Evolutionary conservation across 1,140 invertebrate genomes (phyloP).

Genomic region (Phortica variegata): DNA sequence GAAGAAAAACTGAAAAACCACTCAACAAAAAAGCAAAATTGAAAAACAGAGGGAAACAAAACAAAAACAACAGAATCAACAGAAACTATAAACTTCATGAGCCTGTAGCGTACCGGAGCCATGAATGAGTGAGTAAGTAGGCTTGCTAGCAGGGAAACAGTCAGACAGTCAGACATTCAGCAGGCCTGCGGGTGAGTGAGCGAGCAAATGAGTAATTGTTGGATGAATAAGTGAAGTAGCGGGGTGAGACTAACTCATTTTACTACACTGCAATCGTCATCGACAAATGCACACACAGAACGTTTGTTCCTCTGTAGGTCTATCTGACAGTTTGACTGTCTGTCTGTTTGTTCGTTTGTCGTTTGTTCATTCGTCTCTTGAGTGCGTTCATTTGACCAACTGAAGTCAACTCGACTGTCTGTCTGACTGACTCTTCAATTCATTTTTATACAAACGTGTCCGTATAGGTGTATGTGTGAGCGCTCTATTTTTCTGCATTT

Average conservation of each 20-base stretch:
- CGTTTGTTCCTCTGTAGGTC: too few relatives aligned
- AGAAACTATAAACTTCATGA: too few relatives aligned
- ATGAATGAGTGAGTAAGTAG: not conserved
- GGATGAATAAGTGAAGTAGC: too few relatives aligned
- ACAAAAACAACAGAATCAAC: too few relatives aligned
- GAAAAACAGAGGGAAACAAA: too few relatives aligned
- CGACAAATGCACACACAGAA: too few relatives aligned
- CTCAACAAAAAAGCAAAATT: constrained; percentile 52
- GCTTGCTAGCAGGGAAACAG: not conserved
- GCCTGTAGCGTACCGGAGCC: not conserved
- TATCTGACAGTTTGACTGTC: constrained; percentile 5
- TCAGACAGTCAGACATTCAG: not conserved
- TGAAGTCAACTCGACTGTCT: not conserved
- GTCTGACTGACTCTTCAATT: constrained; percentile 39
- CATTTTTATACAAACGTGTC: constrained; percentile 17
- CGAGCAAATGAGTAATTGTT: constrained; percentile 12
- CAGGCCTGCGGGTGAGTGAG: not conserved
- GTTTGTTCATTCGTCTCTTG: constrained; percentile 26
- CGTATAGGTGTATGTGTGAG: constrained; percentile 19
- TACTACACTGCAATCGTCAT: too few relatives aligned
- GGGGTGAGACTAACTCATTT: too few relatives aligned
- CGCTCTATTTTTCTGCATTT: too few relatives aligned
- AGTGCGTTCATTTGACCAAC: constrained; percentile 23
- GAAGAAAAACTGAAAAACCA: constrained; percentile 33
- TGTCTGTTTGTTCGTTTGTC: constrained; percentile 5